Evolutionary conservation across 2,113 vertebrate species (phyloP).

Genomic region (Plecotus auritus): DNA sequence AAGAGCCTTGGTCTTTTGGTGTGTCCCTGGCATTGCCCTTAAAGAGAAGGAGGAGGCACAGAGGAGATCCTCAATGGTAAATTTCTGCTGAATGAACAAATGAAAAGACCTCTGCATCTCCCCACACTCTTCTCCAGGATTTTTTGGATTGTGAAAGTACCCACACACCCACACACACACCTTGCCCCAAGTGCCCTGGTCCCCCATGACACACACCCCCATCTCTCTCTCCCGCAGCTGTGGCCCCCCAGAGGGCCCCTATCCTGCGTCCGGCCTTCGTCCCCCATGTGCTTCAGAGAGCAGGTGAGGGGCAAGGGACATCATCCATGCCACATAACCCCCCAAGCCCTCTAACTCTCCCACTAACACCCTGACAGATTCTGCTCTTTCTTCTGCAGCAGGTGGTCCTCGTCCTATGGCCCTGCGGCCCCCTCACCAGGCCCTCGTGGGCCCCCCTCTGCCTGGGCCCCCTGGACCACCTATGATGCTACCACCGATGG

Average conservation of each 20-base stretch:
- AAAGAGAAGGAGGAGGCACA: background rate
- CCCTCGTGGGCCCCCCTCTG: conserved; percentile 86
- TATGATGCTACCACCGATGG: conserved; percentile 88
- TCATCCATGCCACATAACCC: conserved; percentile 31
- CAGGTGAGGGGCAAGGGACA: conserved; percentile 79
- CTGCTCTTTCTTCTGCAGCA: conserved; percentile 61
- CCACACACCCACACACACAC: background rate
- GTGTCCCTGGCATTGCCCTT: background rate
- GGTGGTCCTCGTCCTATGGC: conserved; percentile 83
- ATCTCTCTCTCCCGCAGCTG: conserved; percentile 74
- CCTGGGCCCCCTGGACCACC: conserved; percentile 89
- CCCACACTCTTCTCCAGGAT: conserved; percentile 19
- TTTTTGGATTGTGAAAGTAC: conserved; percentile 27
- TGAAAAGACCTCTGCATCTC: background rate
- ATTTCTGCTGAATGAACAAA: background rate
- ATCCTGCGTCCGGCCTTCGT: conserved; percentile 92
- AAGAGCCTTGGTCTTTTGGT: background rate
- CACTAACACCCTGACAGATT: conserved; percentile 70
- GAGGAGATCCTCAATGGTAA: background rate
- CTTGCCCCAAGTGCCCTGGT: conserved; percentile 25
- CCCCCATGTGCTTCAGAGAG: conserved; percentile 92
- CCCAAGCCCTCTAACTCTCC: background rate
- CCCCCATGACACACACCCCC: conserved; percentile 64
- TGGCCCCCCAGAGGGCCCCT: conserved; percentile 87
- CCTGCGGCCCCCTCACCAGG: conserved; percentile 76